Percentiles rank a stretch among this genome's conserved stretches.
Conservation (phyloP, 2,113 vertebrate species). For the Clarias macrocephalus region DNA sequence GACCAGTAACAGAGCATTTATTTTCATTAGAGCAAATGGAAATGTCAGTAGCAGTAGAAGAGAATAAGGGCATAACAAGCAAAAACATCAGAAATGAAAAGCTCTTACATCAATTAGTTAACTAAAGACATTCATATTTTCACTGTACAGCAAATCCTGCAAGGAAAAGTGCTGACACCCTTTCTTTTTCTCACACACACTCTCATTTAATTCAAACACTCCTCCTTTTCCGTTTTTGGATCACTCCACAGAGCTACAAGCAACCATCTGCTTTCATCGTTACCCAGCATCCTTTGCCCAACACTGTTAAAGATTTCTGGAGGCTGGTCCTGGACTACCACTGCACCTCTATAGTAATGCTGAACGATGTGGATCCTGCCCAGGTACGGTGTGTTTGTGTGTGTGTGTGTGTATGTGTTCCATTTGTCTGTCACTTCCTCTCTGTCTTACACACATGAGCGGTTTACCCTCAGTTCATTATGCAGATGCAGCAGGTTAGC, state of each 20-base stretch:
- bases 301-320: conserved; percentile 99
- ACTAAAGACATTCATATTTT: conserved; percentile 31
- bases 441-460: neutral
- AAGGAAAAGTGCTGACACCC: conserved; percentile 44
- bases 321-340: conserved; percentile 95
- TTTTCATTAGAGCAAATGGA: conserved; percentile 51
- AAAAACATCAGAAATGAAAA: conserved; percentile 35
- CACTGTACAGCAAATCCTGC: conserved; percentile 25
- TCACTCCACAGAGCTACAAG: conserved; percentile 88
- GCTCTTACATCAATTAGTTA: conserved; percentile 33
- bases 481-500: conserved; percentile 12
- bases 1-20: conserved; percentile 39
- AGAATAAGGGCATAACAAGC: conserved; percentile 44
- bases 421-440: neutral
- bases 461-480: neutral
- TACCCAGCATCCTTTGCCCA: conserved; percentile 96
- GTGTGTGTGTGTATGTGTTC: neutral
- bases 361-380: conserved; percentile 94
- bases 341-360: conserved; percentile 96
- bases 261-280: conserved; percentile 97
- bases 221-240: neutral
- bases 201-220: neutral
- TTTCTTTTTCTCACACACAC: neutral
- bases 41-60: conserved; percentile 19
- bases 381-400: conserved; percentile 74